Base-by-base conservation (phyloP, 2,797 vertebrate genomes). In the Leuciscus waleckii region DNA sequence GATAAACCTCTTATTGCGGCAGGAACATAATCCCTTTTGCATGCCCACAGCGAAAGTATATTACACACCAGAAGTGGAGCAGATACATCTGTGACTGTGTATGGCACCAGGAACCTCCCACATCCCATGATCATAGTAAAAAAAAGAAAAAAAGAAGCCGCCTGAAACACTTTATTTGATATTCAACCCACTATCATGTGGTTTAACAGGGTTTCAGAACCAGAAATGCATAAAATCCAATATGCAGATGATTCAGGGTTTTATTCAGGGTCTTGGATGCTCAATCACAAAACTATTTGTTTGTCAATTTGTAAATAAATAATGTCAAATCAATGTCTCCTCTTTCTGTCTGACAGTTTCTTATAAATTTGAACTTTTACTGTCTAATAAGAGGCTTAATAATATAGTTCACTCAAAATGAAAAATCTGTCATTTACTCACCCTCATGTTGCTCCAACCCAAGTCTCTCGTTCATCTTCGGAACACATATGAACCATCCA, bases 1-100 rank as follows among this genome's bases (percentile, higher is more conserved):
- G 88, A 89, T 83, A 87, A 88, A 89, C 86, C 88, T 87, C 86
- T 86, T 80, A 87, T 88, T 88, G 88, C 88, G 46, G 78, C 69
- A 77, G 74, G 79, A 84, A 29, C 65, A 39, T 89, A 88, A 90
- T 90, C 88, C 85, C 65, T 88, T 90, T 86, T 81, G 74, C 69
- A 81, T 84, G 83, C 74, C 85, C 84, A 82, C 70, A 37, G 78
- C 76, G 65, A 77, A 84, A 85, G 76, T 89, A 77, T 84, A 86
- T 87, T 88, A 87, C 85, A 88, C 81, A 73, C 84, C 49, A 84
- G 41, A 78, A 83, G 86, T 76, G 78, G 82, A 78, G 71, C 84
- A 74, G 76, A 67, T 63, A 39, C 84, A 65, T 54, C 73, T 80
- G 56, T 79, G 67, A 63, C n/a, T 67, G 74, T 83, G 54, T 58